phyloP scores from a whole-genome alignment of 2,888 invertebrate species.

The Cephus spinipes region DNA sequence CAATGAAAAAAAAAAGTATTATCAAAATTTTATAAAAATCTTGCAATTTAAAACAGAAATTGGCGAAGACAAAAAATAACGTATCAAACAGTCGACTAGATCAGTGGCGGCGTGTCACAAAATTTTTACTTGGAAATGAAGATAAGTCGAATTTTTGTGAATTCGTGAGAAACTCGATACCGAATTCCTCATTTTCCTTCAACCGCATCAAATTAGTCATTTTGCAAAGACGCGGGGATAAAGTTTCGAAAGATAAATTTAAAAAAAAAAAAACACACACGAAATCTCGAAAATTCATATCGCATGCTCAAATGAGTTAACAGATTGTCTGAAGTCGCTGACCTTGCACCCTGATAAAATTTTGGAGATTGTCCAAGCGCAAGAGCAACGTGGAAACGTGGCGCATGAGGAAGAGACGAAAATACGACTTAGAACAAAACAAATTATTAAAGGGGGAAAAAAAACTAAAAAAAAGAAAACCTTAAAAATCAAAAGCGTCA shows the following conservation, averaged over 20 bases:
- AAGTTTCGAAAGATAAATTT: slow-evolving; percentile 11
- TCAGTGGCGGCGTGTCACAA: no score
- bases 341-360: slow-evolving; percentile 28
- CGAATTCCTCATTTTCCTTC: no score
- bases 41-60: no score
- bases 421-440: not conserved
- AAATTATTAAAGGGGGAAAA: no score
- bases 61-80: no score
- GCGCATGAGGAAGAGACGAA: not conserved
- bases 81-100: no score
- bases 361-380: not conserved
- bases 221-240: not conserved
- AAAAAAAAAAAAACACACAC: slow-evolving; percentile 13
- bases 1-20: no score
- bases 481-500: not conserved
- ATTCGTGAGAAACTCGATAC: no score
- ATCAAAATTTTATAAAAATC: no score
- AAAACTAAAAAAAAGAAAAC: not conserved
- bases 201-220: slow-evolving; percentile 1
- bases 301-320: slow-evolving; percentile 19
- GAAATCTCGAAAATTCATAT: slow-evolving; percentile 23
- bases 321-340: slow-evolving; percentile 20
- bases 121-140: no score
- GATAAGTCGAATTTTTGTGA: no score
- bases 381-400: not conserved